These are phyloP conservation scores for Salticus scenicus DNA, from an alignment of 2,888 invertebrate genomes.

Conservation along the genomic window DNA sequence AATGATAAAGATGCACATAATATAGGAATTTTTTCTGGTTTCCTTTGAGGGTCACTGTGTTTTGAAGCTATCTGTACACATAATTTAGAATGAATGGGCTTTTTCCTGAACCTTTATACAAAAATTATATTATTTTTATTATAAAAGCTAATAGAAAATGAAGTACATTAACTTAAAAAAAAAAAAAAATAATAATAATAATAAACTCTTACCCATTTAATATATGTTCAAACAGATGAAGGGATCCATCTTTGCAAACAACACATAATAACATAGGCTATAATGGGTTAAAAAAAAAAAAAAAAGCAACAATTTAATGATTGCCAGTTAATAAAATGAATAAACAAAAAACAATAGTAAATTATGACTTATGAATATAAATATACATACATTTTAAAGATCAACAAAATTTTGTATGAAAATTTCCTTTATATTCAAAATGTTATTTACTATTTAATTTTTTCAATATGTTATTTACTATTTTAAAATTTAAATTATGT, in stretches of 20 bases:
- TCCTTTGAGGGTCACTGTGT: neutral
- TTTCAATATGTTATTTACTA: too few relatives aligned
- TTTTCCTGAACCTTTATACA: slow-evolving; percentile 39
- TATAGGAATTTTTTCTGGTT: slow-evolving; percentile 45
- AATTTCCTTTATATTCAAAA: too few relatives aligned
- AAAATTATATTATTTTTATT: neutral
- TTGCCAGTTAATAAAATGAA: too few relatives aligned
- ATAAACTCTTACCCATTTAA: slow-evolving; percentile 81
- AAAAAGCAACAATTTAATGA: neutral
- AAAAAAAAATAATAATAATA: neutral
- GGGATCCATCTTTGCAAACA: slow-evolving; percentile 85
- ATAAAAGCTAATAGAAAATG: neutral
- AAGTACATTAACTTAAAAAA: neutral
- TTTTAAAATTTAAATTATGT: too few relatives aligned
- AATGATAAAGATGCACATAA: slow-evolving; percentile 41
- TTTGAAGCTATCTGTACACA: slow-evolving; percentile 51
- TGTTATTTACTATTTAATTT: too few relatives aligned
- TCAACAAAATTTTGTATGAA: too few relatives aligned
- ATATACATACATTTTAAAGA: too few relatives aligned
- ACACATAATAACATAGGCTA: slow-evolving; percentile 76
- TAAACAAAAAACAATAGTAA: too few relatives aligned
- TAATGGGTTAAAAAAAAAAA: slow-evolving; percentile 21
- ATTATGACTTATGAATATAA: too few relatives aligned
- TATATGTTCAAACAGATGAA: slow-evolving; percentile 86
- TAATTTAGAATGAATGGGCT: slow-evolving; percentile 47